Evolutionary conservation across 1,140 invertebrate genomes (phyloP), one percentile per base, ranked within the genome.

Genomic region (Caenorhabditis latens): DNA sequence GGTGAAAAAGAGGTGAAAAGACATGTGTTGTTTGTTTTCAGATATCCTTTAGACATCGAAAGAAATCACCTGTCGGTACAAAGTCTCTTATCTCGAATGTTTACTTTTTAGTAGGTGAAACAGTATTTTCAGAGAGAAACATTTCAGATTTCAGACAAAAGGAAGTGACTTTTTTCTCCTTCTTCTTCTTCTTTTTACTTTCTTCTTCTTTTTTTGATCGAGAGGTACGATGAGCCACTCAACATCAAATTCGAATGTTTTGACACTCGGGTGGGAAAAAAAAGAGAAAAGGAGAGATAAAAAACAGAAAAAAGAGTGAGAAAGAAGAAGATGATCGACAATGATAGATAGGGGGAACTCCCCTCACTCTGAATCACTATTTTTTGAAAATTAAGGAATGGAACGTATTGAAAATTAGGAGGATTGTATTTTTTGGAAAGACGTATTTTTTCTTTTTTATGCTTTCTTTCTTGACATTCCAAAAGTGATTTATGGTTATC

Each of bases 51-150:
- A 58, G 57, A 58, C 57, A 58, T n/a, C 11, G 50, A 53, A 11
- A 40, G 32, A 67, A 67, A 67, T 67, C 63, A 67, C 57, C 57
- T 58, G 57, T 58, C 57, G n/a, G 57, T 19, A n/a, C 57, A 58
- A n/a, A 58, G 57, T n/a, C 13, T 58, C n/a, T 58, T 58, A 8
- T 58, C 19, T 58, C 21, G 32, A 32, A 32, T 32, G 32, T 53
- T 53, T 53, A 13, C 50, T 53, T 53, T 53, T 53, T 53, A 9
- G 16, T 53, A 9, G 16, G 4, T 53, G 32, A 32, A 32, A 32
- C 32, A 32, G 32, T 53, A 9, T 53, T 53, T n/a, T 58, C 21
- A n/a, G 19, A n/a, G 16, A 58, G 19, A 58, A 58, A n/a, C 14
- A 58, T n/a, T 21, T 8, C 57, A 53, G 16, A 32, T 32, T n/a